Conservation (phyloP, 2,113 vertebrate genomes). For the Gambusia holbrooki region DNA sequence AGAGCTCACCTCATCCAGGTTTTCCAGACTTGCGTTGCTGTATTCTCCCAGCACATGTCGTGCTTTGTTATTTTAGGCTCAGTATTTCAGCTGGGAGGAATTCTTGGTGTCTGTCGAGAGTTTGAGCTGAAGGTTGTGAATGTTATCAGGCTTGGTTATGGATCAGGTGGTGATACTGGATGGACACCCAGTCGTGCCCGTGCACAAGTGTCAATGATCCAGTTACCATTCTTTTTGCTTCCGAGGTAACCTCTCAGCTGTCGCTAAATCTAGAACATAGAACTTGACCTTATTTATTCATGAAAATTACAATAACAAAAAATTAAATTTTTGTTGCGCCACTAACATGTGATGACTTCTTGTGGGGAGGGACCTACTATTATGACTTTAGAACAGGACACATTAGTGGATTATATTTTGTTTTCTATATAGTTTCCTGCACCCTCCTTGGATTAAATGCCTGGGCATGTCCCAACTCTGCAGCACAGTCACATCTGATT, state of each 20-base stretch:
- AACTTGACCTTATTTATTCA: constrained; percentile 31
- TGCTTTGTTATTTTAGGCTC: constrained; percentile 53
- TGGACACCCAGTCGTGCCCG: constrained; percentile 38
- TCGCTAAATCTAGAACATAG: constrained; percentile 48
- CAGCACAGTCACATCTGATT: constrained; percentile 53
- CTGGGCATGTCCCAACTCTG: constrained; percentile 44
- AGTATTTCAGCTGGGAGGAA: constrained; percentile 48
- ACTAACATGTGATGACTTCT: not conserved
- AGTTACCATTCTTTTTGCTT: constrained; percentile 56
- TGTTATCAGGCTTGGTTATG: constrained; percentile 39
- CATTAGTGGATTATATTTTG: not conserved
- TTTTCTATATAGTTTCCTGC: constrained; percentile 13
- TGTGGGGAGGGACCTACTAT: not conserved
- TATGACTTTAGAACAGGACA: not conserved
- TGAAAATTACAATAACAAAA: not conserved
- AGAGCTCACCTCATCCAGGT: not conserved
- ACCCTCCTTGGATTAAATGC: constrained; percentile 18
- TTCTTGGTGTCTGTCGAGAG: constrained; percentile 54
- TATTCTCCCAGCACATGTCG: constrained; percentile 17
- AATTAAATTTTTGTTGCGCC: not conserved
- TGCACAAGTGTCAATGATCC: constrained; percentile 62
- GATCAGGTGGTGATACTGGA: constrained; percentile 54
- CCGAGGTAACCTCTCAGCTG: constrained; percentile 64
- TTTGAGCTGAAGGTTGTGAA: constrained; percentile 57
- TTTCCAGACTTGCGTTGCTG: constrained; percentile 7